Evolutionary conservation across 1,140 invertebrate species (phyloP), one percentile per base, ranked within the genome.

Genomic region (Drosophila ironensis): DNA sequence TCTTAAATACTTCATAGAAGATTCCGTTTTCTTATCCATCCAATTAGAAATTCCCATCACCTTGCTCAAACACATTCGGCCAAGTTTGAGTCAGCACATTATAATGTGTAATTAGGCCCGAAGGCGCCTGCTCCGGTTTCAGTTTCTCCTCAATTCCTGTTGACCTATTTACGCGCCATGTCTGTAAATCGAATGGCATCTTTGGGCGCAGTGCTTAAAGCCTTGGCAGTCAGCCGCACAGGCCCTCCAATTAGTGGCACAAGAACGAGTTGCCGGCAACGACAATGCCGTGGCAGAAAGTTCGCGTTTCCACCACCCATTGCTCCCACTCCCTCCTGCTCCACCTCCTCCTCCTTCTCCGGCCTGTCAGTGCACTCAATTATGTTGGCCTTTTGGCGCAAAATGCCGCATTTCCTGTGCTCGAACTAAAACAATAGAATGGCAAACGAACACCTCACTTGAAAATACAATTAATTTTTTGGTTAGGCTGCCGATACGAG

Each of bases 401-500:
- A 53, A 63, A 41, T 63, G 22, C 17, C 27, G 50, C 66, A 54
- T 53, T 64, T 69, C 66, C 59, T 68, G 53, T 24, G 11, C 22
- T 7, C 6, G 12, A n/a, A 8, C 6, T 12, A 16, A 28, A 12
- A 53, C 14, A 42, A 52, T 25, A 35, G 27, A 47, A 30, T 22
- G 12, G 4, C 8, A 7, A 25, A 46, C 30, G 9, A 6, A 17
- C 8, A 37, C 16, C 14, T 37, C 14, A 37, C 9, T 37, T 7
- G 30, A 33, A 33, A n/a, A n/a, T n/a, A n/a, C n/a, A n/a, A 37
- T 37, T 5, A 25, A 7, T 54, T 14, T 54, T 54, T 33, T 22
- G 14, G 1, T 45, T 24, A 90, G 89, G 93, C 40, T 97, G 96
- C 89, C 94, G 95, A 84, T 97, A 97, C 88, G 92, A 92, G 48